Percentiles rank a stretch among this genome's conserved stretches.
These are phyloP conservation scores for Scomber scombrus DNA, from an alignment of 2,113 vertebrate genomes.

Conservation along the genomic window DNA sequence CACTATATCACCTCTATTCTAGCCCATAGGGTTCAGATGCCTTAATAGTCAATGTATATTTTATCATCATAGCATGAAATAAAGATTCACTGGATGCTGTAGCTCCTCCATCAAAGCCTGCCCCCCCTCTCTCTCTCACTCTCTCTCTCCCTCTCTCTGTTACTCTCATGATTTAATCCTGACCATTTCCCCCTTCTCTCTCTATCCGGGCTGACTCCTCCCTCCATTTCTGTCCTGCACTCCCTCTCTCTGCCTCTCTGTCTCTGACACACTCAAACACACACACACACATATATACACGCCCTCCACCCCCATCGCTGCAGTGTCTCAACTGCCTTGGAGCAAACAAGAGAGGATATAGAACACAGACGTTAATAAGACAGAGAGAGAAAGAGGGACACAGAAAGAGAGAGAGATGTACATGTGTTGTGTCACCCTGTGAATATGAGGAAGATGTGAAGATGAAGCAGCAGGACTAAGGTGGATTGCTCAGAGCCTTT, in stretches of 20 bases:
- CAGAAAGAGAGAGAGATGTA: constrained; percentile 35
- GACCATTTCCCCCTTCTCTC: constrained; percentile 73
- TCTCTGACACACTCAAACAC: constrained; percentile 79
- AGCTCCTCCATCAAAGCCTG: constrained; percentile 55
- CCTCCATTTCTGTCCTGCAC: constrained; percentile 80
- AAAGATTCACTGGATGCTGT: constrained; percentile 56
- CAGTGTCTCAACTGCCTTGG: constrained; percentile 88
- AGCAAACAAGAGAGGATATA: constrained; percentile 86
- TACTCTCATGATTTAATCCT: constrained; percentile 83
- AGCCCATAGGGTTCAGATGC: constrained; percentile 16
- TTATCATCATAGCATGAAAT: constrained; percentile 50
- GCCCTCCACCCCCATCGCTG: constrained; percentile 88
- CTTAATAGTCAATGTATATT: constrained; percentile 54
- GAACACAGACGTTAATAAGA: constrained; percentile 81
- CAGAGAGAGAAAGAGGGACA: constrained; percentile 58
- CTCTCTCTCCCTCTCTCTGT: constrained; percentile 53
- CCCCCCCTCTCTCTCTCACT: constrained; percentile 45
- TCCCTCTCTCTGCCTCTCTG: constrained; percentile 77
- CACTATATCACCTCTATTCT: constrained; percentile 27
- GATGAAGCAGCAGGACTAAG: constrained; percentile 80
- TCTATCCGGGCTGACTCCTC: constrained; percentile 81
- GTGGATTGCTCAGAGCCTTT: constrained; percentile 79
- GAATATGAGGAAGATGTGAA: constrained; percentile 74
- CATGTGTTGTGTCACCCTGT: constrained; percentile 32
- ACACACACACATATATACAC: constrained; percentile 83